These are phyloP conservation scores for Periparus ater DNA, from an alignment of 2,797 vertebrate species.

Conservation along the genomic window DNA sequence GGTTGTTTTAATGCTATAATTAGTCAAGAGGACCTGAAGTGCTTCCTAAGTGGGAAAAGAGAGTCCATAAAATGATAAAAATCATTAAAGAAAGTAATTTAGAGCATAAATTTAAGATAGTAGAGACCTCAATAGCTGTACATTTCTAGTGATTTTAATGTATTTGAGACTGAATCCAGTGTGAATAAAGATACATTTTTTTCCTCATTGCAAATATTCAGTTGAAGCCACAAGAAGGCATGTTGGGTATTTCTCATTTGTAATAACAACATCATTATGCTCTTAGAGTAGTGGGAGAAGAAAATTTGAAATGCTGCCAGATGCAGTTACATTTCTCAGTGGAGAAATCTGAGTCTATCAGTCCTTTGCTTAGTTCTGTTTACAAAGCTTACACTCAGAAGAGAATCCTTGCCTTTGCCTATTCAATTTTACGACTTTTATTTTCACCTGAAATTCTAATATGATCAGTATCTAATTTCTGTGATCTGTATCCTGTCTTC, in stretches of 20 bases:
- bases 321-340: not conserved
- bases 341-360: not conserved
- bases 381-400: not conserved
- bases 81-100: not conserved
- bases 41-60: not conserved
- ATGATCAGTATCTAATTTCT: not conserved
- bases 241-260: not conserved
- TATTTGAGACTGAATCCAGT: not conserved
- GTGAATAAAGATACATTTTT: not conserved
- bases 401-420: not conserved
- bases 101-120: not conserved
- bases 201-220: not conserved
- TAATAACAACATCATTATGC: not conserved
- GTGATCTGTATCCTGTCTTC: not conserved
- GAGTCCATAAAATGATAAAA: not conserved
- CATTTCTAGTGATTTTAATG: not conserved
- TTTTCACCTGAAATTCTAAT: not conserved
- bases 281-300: not conserved
- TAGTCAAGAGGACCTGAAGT: not conserved
- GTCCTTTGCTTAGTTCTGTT: not conserved
- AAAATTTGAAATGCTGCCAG: not conserved
- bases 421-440: not conserved
- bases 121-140: not conserved
- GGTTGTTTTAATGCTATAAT: not conserved
- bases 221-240: not conserved